phyloP scores from a whole-genome alignment of 1,140 invertebrate species.

The Tetramorium alpestre region DNA sequence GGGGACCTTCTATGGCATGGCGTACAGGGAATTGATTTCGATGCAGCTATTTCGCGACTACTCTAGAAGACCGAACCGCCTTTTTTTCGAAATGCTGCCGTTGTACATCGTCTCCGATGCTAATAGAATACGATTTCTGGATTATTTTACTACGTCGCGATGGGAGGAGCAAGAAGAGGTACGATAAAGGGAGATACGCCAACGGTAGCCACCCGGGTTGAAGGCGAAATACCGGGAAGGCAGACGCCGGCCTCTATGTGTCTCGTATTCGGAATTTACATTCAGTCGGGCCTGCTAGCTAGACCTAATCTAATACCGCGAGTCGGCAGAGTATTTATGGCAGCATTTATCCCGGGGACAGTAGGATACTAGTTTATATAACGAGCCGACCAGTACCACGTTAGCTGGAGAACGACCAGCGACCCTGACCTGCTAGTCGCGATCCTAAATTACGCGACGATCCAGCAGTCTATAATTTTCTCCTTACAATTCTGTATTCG shows the following conservation, averaged over 20 bases:
- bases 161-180: conserved; percentile 52
- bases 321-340: conserved; percentile 25
- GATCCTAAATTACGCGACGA: conserved; percentile 12
- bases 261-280: conserved; percentile 70
- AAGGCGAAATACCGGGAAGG: conserved; percentile 73
- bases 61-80: conserved; percentile 54
- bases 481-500: not conserved
- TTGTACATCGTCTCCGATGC: conserved; percentile 74
- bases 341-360: conserved; percentile 34
- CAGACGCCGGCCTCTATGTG: conserved; percentile 65
- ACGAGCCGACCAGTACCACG: conserved; percentile 1
- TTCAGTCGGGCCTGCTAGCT: conserved; percentile 28
- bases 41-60: conserved; percentile 77
- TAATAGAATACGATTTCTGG: conserved; percentile 80
- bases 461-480: conserved; percentile 32
- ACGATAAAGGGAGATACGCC: conserved; percentile 64
- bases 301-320: conserved; percentile 43
- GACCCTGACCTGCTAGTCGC: conserved; percentile 21
- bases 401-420: not conserved
- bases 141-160: conserved; percentile 72
- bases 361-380: conserved; percentile 33
- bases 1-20: conserved; percentile 46
- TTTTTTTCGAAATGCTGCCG: conserved; percentile 57
- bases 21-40: conserved; percentile 76
- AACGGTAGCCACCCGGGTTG: conserved; percentile 67